A percentile compares a stretch with the other conserved stretches of the same genome.
Evolutionary conservation across 2,113 vertebrate species (phyloP).

Genomic region (Polypterus bichir): DNA sequence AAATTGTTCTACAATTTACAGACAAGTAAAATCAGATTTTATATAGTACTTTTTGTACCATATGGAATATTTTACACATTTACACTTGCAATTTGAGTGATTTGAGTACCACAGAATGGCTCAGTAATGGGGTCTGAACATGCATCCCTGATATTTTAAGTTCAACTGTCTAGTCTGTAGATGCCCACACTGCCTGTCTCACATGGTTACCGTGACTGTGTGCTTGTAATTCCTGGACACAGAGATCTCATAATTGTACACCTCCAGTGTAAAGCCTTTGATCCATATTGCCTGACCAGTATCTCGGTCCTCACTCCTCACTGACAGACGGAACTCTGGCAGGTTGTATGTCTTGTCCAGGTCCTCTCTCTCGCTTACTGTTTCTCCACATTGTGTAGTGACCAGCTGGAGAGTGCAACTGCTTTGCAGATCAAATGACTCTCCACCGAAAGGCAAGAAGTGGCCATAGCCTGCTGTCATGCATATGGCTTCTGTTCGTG

Average conservation of each 20-base stretch:
- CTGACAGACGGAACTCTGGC: constrained; percentile 63
- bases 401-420: constrained; percentile 74
- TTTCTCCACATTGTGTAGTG: constrained; percentile 47
- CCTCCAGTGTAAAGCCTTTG: constrained; percentile 72
- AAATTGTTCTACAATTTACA: too few species aligned
- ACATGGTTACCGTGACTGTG: constrained; percentile 73
- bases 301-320: constrained; percentile 80
- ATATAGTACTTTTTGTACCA: too few species aligned
- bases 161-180: too few species aligned
- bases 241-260: constrained; percentile 75
- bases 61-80: too few species aligned
- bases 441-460: constrained; percentile 76
- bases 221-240: constrained; percentile 86
- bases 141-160: too few species aligned
- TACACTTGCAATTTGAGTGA: too few species aligned
- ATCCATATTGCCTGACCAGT: constrained; percentile 87
- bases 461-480: constrained; percentile 79
- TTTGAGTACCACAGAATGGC: too few species aligned
- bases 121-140: too few species aligned
- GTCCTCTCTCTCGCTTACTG: neutral
- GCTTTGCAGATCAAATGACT: constrained; percentile 86
- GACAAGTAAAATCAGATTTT: too few species aligned
- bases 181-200: neutral
- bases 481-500: constrained; percentile 74
- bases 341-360: constrained; percentile 29